phyloP scores from a whole-genome alignment of 2,797 vertebrate species.

The Sebastes cheni region DNA sequence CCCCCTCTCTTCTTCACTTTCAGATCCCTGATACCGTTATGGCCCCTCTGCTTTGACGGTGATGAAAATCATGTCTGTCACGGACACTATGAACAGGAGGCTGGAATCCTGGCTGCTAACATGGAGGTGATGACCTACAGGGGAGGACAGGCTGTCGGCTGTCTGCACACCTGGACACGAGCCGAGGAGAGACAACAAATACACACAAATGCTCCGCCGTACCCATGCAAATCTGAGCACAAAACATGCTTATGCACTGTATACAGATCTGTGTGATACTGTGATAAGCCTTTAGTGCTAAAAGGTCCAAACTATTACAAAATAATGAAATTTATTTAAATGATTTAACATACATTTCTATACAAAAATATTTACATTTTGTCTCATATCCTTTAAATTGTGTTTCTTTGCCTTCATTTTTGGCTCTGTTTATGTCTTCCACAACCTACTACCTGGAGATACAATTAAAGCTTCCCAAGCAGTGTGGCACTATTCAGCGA shows the following conservation, averaged over 20 bases:
- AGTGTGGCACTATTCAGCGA: neutral
- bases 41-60: constrained; percentile 41
- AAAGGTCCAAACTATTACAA: neutral
- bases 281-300: neutral
- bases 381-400: neutral
- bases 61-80: constrained; percentile 61
- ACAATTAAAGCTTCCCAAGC: neutral
- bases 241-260: neutral
- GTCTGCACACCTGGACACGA: constrained; percentile 22
- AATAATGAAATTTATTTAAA: accelerated
- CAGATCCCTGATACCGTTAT: constrained; percentile 31
- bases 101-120: constrained; percentile 48
- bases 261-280: neutral
- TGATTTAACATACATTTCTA: neutral
- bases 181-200: constrained; percentile 2
- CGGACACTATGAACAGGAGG: constrained; percentile 38
- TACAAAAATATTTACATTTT: neutral
- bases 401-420: neutral
- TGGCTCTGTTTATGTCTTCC: neutral
- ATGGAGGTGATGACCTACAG: constrained; percentile 43
- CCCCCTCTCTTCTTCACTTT: neutral
- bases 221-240: neutral
- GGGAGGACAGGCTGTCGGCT: constrained; percentile 10
- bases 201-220: neutral
- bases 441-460: neutral